Conservation (phyloP, 1,140 invertebrate species). For the honey bee (Apis mellifera) region DNA sequence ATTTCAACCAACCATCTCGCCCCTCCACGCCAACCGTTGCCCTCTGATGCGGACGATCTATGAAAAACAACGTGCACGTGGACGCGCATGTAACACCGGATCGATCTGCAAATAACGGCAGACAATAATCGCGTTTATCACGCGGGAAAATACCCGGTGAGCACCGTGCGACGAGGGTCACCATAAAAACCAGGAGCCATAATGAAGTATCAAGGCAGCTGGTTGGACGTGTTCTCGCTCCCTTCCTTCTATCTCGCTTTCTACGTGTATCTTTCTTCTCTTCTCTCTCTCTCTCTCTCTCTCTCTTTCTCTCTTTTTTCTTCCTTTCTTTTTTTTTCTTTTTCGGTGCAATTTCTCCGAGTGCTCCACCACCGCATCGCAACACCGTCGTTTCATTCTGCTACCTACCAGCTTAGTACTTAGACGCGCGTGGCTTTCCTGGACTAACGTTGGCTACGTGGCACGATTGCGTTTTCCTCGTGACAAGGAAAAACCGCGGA, state of each 20-base stretch:
- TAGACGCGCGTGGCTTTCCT: conserved; percentile 9
- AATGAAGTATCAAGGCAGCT: conserved; percentile 8
- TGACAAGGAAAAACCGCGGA: neutral
- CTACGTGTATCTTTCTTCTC: neutral
- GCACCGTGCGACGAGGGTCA: conserved; percentile 19
- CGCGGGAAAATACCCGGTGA: conserved; percentile 43
- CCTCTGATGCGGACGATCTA: conserved; percentile 39
- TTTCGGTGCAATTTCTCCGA: conserved; percentile 10
- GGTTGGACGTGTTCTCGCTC: neutral
- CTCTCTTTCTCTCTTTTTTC: neutral
- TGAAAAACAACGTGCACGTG: conserved; percentile 51
- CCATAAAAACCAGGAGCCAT: conserved; percentile 4
- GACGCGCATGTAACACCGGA: conserved; percentile 54
- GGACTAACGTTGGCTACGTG: conserved; percentile 11
- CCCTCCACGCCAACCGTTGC: neutral
- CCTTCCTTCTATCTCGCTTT: neutral
- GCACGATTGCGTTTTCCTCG: conserved; percentile 5
- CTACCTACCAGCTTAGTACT: conserved; percentile 11
- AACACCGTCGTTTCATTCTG: conserved; percentile 8
- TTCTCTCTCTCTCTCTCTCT: neutral
- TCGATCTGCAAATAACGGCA: conserved; percentile 49
- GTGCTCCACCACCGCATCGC: neutral
- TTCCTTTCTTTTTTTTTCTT: too few relatives aligned
- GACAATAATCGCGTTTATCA: conserved; percentile 61
- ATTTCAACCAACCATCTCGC: conserved; percentile 38